Evolutionary conservation across 2,888 invertebrate genomes (phyloP).

Genomic region (Pachymerium ferrugineum): DNA sequence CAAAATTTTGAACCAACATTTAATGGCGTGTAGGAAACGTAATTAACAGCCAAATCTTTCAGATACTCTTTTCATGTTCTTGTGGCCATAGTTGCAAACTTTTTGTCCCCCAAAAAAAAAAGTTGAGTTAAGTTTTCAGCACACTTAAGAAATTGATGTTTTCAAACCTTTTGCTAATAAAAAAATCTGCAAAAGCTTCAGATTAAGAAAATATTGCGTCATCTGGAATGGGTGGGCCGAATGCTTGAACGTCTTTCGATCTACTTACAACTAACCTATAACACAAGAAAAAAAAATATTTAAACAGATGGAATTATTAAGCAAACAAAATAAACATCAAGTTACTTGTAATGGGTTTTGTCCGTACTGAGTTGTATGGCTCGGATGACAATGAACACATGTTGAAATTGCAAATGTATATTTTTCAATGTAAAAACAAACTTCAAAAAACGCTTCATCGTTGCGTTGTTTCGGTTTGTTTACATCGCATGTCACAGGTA

Average conservation of each 20-base stretch:
- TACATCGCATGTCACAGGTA: no score
- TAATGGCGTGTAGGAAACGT: conserved; percentile 70
- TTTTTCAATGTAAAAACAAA: conserved; percentile 88
- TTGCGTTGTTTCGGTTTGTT: no score
- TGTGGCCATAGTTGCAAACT: conserved; percentile 94
- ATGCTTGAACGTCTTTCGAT: conserved; percentile 90
- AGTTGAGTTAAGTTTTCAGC: no score
- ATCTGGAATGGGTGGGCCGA: conserved; percentile 89
- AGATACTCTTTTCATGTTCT: conserved; percentile 91
- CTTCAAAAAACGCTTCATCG: no score
- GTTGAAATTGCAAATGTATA: conserved; percentile 94
- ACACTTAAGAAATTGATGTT: no score
- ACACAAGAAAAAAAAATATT: no score
- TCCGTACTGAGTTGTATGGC: conserved; percentile 86
- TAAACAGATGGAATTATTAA: background rate
- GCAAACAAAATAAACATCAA: background rate
- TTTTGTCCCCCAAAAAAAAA: no score
- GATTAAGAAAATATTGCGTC: conserved; percentile 82
- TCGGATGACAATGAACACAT: conserved; percentile 88
- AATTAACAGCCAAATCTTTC: conserved; percentile 83
- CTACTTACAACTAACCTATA: conserved; percentile 57
- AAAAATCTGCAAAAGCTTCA: conserved; percentile 89
- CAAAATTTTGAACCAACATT: conserved; percentile 83
- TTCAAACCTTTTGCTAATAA: conserved; percentile 76
- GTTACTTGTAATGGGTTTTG: conserved; percentile 76